Evolutionary conservation across 1,140 invertebrate genomes (phyloP), one percentile per base, ranked within the genome.

Genomic region (Teleopsis dalmanni): DNA sequence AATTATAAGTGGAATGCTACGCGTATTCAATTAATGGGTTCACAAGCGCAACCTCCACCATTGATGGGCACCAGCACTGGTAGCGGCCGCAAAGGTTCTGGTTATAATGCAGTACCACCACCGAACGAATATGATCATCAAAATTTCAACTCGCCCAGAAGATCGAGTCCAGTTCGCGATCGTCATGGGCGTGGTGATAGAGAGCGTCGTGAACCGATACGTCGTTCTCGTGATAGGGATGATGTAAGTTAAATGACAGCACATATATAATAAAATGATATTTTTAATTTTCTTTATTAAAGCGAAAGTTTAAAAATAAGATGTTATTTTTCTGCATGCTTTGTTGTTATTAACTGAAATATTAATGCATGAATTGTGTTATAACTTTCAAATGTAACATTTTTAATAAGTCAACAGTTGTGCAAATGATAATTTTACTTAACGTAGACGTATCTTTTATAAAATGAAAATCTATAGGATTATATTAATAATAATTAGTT

Each of bases 1-100:
- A 92, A 93, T 13, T 96, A 96, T 68, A 96, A 97, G 72, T 97
- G 93, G 93, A 97, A 95, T 75, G 93, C 93, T 9, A 91, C 88
- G n/a, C 75, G 88, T 49, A 88, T 97, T 52, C 91, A 95, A 77
- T 83, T 94, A n/a, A 73, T 94, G 26, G 71, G 67, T 45, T 73
- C 19, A 50, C 53, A 63, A 57, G 77, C 13, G 3, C 48, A 47
- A 27, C 31, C 35, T 22, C 50, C 38, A 18, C 25, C 47, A 6
- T 21, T 47, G 27, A 55, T 52, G 38, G 38, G 21, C 9, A 23
- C 14, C 7, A 31, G 11, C 6, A 37, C 21, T 21, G 10, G 13
- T 4, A 25, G 27, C 11, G 25, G 23, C 18, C 40, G 44, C n/a
- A 62, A 56, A 25, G 72, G 71, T 44, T 65, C 62, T 29, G 70